phyloP scores from a whole-genome alignment of 2,888 invertebrate species.

The Acheta domesticus region DNA sequence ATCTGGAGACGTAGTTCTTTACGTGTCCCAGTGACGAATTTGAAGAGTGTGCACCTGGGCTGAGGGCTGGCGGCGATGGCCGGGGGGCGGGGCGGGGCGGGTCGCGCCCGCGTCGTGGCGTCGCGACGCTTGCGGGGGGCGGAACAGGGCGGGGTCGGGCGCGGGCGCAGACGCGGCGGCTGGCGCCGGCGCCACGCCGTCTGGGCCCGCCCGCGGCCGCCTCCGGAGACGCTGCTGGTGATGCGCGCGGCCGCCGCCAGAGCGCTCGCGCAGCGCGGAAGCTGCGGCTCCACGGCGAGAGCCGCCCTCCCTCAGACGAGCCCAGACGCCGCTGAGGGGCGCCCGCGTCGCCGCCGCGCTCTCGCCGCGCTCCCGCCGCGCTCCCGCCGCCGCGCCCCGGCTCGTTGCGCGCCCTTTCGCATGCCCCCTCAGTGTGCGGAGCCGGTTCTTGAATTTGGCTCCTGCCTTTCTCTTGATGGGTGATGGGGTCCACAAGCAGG shows the following conservation, averaged over 20 bases:
- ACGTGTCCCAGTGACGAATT: no score
- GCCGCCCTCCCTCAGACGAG: not conserved
- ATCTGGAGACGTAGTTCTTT: no score
- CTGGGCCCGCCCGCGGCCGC: not conserved
- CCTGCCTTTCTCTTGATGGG: no score
- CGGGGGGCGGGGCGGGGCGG: no score
- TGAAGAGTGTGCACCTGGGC: no score
- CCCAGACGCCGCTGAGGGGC: not conserved
- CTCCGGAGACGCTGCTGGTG: conserved; percentile 18
- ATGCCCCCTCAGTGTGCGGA: no score
- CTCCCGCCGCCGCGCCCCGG: not conserved
- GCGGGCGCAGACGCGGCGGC: not conserved
- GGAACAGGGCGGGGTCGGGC: not conserved
- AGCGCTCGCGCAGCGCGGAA: conserved; percentile 11
- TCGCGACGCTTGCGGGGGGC: not conserved
- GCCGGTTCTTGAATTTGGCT: no score
- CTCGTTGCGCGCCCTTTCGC: no score
- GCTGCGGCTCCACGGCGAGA: not conserved
- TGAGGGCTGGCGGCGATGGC: no score
- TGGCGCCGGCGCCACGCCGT: conserved; percentile 7
- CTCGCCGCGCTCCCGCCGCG: not conserved
- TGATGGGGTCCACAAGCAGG: no score
- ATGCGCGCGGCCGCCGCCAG: not conserved
- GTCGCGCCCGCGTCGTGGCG: no score
- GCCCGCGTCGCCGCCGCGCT: not conserved